Percentiles rank a stretch among this genome's conserved stretches.
Conservation (phyloP, 92 coral and sea anemone species). For the Galaxea fascicularis region DNA sequence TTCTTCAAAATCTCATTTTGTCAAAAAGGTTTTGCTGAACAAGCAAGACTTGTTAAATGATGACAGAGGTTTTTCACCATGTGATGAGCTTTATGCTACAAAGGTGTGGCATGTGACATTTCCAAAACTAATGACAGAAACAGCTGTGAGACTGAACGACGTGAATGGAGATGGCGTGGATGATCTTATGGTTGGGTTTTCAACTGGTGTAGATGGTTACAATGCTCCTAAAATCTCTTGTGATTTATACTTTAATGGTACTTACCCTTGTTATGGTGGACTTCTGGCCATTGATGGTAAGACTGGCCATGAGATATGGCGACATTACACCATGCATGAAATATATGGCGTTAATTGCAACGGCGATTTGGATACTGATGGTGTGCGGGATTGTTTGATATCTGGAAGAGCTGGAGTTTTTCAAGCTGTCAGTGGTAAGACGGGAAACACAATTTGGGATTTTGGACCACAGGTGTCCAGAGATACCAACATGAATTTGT, state of each 20-base stretch:
- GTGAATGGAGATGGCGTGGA: conserved; percentile 90
- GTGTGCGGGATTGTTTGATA: conserved; percentile 88
- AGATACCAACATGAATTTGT: conserved; percentile 85
- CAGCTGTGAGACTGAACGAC: conserved; percentile 94
- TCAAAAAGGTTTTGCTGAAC: conserved; percentile 57
- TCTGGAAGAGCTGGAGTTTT: conserved; percentile 95
- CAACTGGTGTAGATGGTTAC: conserved; percentile 96
- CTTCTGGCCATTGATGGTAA: conserved; percentile 87
- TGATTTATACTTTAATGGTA: conserved; percentile 93
- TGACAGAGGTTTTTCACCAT: conserved; percentile 66
- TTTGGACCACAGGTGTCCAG: conserved; percentile 87
- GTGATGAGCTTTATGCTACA: conserved; percentile 62
- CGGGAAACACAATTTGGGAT: conserved; percentile 86
- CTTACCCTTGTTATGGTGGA: conserved; percentile 97
- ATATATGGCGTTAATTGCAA: conserved; percentile 93
- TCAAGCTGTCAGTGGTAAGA: conserved; percentile 83
- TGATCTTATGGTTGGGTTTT: conserved; percentile 90
- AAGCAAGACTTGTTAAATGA: conserved; percentile 19
- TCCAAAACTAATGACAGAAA: conserved; percentile 96
- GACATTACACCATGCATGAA: conserved; percentile 98
- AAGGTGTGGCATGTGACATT: conserved; percentile 87
- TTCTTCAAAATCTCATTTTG: conserved; percentile 37
- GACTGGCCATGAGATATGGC: conserved; percentile 92
- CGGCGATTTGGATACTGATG: conserved; percentile 92
- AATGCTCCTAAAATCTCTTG: conserved; percentile 84